Base-by-base conservation (phyloP, 2,888 invertebrate genomes). In the Dendrolimus houi region DNA sequence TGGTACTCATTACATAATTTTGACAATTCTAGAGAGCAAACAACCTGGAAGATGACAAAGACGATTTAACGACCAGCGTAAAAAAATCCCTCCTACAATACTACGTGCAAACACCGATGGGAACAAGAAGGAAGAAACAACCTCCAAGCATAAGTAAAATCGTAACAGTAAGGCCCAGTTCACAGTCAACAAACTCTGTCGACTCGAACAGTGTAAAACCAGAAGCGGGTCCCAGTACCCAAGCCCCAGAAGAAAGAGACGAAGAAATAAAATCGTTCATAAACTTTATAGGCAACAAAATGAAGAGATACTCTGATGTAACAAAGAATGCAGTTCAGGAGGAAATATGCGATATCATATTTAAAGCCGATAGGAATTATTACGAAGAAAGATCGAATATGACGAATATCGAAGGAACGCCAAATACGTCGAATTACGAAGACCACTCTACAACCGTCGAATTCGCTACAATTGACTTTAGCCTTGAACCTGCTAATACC, bases 261-360 rank as follows among this genome's bases (percentile, higher is more conserved):
- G 76, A 77, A 1, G 81, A 79, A 58, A 76, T 77, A 12, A 61
- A 61, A 59, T 69, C 74, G 9, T 79, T 79, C 56, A 64, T 68
- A 7, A 65, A 66, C 12, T 78, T 77, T 56, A 67, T 78, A 58
- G 70, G 70, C 9, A 70, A 59, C n/a, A 77, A 78, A 67, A 75
- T 80, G 77, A 77, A 68, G 57, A 77, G 70, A 57, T 78, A 78
- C 56, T 58, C 69, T 1, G 65, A 70, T 42, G 61, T 58, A 6
- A 75, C 74, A 1, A 72, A 72, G 58, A 74, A 73, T 53, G 60
- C 66, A 1, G 75, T 79, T 17, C 76, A 80, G 59, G 69, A 71
- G 58, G 74, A 71, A 6, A 78, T 79, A 59, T 77, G 73, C 59
- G 70, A 79, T 7, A 65, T 80, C 42, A 70, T 80, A 62, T 79